Conservation (phyloP, 2,797 vertebrate genomes). For the Cichlasoma orientale region DNA sequence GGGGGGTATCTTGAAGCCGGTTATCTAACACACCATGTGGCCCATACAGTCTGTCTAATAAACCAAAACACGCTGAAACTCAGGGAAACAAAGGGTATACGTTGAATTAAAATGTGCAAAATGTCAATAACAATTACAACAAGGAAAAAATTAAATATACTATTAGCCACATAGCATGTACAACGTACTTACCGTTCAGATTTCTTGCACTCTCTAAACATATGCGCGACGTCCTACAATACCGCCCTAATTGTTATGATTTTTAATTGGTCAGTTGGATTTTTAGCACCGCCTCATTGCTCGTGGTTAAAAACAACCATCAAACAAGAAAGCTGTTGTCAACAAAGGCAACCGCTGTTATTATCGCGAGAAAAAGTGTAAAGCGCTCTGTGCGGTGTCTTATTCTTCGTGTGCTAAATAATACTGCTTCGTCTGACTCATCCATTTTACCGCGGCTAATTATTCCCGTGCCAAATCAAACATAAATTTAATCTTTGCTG, state of each 20-base stretch:
- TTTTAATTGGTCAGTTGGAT: conserved; percentile 85
- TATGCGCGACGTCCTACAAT: conserved; percentile 44
- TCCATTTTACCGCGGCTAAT: neutral
- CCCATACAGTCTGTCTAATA: neutral
- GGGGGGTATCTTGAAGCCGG: conserved; percentile 1
- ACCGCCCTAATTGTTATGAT: conserved; percentile 57
- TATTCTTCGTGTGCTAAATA: neutral
- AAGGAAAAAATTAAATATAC: neutral
- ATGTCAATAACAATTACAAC: too few relatives aligned
- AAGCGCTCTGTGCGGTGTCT: neutral
- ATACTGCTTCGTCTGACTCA: neutral
- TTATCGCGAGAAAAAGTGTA: conserved; percentile 67
- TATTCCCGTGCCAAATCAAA: neutral
- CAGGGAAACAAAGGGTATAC: neutral
- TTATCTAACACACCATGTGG: conserved; percentile 63
- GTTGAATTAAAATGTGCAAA: fast-evolving
- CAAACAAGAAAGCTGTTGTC: conserved; percentile 36
- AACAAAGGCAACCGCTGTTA: conserved; percentile 42
- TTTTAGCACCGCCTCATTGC: conserved; percentile 69
- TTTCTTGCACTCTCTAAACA: conserved; percentile 7
- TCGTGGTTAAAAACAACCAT: conserved; percentile 69
- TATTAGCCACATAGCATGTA: neutral
- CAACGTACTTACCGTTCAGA: conserved; percentile 48
- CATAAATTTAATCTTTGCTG: neutral
- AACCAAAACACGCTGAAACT: neutral